A percentile compares a stretch with the other conserved stretches of the same genome.
Evolutionary conservation across 2,888 invertebrate genomes (phyloP).

Genomic region (Aphidoletes aphidimyza): DNA sequence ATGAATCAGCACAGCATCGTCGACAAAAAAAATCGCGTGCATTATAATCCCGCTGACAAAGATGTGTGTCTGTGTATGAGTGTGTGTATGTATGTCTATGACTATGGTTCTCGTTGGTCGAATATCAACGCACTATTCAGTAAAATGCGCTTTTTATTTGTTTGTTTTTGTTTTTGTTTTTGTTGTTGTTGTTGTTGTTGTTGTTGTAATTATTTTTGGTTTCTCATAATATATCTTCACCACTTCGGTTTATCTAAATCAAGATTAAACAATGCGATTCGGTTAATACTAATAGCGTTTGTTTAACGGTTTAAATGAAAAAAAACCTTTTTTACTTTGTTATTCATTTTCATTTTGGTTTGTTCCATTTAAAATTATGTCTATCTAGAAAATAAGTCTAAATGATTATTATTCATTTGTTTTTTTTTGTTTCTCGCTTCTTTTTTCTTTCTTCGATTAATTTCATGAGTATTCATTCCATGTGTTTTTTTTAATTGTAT

Average conservation of each 20-base stretch:
- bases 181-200: not conserved
- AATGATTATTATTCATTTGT: constrained; percentile 44
- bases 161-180: not conserved
- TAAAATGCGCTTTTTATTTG: not conserved
- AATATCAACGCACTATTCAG: not conserved
- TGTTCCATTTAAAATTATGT: not conserved
- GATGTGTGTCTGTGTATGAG: not conserved
- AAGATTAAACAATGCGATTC: constrained; percentile 12
- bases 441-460: constrained; percentile 22
- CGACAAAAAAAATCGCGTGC: not conserved
- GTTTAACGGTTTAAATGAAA: not conserved
- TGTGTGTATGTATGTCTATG: not conserved
- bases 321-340: not conserved
- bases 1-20: not conserved
- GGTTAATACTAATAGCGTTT: constrained; percentile 2
- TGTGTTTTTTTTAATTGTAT: not conserved
- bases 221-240: not conserved
- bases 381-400: constrained; percentile 46
- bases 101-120: not conserved
- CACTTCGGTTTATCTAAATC: not conserved
- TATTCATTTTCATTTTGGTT: not conserved
- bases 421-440: not conserved
- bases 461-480: constrained; percentile 5
- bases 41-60: not conserved
- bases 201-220: not conserved